Evolutionary conservation across 2,888 invertebrate species (phyloP).

Genomic region (Limnephilus lunatus): DNA sequence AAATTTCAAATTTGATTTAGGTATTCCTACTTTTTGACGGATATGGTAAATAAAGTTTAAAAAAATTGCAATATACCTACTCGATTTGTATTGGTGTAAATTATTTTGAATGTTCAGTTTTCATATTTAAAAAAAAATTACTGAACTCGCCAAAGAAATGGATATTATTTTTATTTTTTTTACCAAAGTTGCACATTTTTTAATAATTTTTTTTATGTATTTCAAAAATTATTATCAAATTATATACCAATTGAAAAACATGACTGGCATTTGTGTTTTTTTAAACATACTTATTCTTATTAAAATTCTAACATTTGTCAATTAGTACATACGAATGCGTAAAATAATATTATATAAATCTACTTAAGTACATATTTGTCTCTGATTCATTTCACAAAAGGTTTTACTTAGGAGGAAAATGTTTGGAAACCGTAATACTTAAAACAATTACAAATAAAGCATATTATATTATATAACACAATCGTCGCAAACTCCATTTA

Average conservation of each 20-base stretch:
- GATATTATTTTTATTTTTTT: neutral
- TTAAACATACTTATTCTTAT: neutral
- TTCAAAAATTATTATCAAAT: neutral
- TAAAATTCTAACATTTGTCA: constrained; percentile 9
- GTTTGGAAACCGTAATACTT: constrained; percentile 31
- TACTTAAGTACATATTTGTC: constrained; percentile 16
- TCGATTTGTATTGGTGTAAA: neutral
- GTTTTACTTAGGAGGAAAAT: neutral
- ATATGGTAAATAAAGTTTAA: too few relatives aligned
- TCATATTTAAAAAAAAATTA: neutral
- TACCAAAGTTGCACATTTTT: too few relatives aligned
- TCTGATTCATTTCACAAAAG: neutral
- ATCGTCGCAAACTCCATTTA: constrained; percentile 34
- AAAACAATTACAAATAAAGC: constrained; percentile 38
- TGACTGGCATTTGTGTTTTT: neutral
- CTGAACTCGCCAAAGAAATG: neutral
- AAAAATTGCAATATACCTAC: neutral
- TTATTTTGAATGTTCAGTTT: neutral
- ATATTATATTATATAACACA: neutral
- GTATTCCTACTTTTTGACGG: too few relatives aligned
- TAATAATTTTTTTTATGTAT: neutral
- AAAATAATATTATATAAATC: constrained; percentile 2
- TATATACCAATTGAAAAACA: neutral
- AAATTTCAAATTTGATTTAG: neutral
- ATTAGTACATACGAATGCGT: constrained; percentile 27